Evolutionary conservation across 2,113 vertebrate genomes (phyloP).

Genomic region (Sturnus vulgaris): DNA sequence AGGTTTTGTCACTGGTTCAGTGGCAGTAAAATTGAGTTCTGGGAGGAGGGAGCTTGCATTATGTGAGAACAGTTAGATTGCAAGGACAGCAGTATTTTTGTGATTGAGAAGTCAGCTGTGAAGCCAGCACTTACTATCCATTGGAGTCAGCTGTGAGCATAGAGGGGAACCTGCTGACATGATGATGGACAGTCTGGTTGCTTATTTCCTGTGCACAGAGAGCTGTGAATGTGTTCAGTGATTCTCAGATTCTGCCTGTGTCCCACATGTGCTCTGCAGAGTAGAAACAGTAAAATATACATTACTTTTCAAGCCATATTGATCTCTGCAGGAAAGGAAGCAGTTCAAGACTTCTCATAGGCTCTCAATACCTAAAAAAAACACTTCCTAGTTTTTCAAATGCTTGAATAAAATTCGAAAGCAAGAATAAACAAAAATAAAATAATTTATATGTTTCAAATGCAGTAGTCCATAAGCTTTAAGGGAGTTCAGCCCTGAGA

Average conservation of each 20-base stretch:
- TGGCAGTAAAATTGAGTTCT: neutral
- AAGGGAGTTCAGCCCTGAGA: neutral
- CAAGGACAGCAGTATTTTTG: neutral
- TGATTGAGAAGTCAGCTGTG: neutral
- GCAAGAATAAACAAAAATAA: neutral
- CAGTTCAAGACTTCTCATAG: neutral
- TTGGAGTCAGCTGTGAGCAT: neutral
- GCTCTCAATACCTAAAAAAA: neutral
- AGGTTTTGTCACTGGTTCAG: constrained; percentile 1
- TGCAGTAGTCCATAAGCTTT: neutral
- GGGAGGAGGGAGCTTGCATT: neutral
- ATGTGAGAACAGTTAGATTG: neutral
- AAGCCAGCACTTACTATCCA: neutral
- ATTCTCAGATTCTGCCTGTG: neutral
- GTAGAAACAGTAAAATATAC: neutral
- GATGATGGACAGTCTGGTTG: neutral
- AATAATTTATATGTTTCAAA: neutral
- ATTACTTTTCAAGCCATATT: neutral
- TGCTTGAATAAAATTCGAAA: neutral
- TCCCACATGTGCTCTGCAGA: neutral
- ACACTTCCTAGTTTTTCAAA: neutral
- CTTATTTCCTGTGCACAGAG: neutral
- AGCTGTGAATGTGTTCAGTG: neutral
- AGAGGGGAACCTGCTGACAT: neutral
- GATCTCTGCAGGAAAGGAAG: neutral